These are phyloP conservation scores for Koerneria pararmatus DNA, from an alignment of 2,888 invertebrate species.

Conservation along the genomic window DNA sequence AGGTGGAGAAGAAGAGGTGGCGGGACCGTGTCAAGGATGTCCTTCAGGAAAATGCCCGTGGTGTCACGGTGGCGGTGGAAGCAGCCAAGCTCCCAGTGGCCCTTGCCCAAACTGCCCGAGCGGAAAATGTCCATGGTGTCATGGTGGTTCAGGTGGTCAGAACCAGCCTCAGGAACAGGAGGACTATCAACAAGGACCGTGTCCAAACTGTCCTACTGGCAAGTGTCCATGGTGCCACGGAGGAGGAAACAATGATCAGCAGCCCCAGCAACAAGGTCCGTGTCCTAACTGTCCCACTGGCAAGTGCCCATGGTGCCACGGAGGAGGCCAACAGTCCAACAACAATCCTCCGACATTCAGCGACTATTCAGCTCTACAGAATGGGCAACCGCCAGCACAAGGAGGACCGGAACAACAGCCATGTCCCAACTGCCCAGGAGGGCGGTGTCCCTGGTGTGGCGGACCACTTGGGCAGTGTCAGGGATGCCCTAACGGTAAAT, in stretches of 20 bases:
- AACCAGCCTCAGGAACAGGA: not conserved
- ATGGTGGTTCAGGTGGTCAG: not conserved
- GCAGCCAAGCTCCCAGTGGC: too few relatives aligned
- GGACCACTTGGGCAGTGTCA: slow-evolving; percentile 13
- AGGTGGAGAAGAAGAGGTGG: not conserved
- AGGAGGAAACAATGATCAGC: too few relatives aligned
- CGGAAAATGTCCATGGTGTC: too few relatives aligned
- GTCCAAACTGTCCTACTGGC: slow-evolving; percentile 18
- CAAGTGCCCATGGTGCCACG: slow-evolving; percentile 21
- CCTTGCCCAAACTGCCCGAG: slow-evolving; percentile 5
- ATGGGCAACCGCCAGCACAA: too few relatives aligned
- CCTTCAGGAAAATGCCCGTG: slow-evolving; percentile 10
- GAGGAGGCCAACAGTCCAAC: not conserved
- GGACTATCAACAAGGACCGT: slow-evolving; percentile 11
- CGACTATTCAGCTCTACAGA: too few relatives aligned
- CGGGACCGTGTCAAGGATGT: not conserved
- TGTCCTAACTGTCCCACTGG: slow-evolving; percentile 21
- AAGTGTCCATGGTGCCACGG: slow-evolving; percentile 22
- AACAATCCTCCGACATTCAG: not conserved
- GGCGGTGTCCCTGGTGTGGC: slow-evolving; percentile 7
- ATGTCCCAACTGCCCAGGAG: not conserved
- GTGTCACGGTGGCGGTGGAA: not conserved
- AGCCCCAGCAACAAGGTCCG: too few relatives aligned
- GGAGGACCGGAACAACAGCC: too few relatives aligned
- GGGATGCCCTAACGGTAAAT: slow-evolving; percentile 18